phyloP scores from a whole-genome alignment of 2,888 invertebrate genomes.

The Sialis lutaria region DNA sequence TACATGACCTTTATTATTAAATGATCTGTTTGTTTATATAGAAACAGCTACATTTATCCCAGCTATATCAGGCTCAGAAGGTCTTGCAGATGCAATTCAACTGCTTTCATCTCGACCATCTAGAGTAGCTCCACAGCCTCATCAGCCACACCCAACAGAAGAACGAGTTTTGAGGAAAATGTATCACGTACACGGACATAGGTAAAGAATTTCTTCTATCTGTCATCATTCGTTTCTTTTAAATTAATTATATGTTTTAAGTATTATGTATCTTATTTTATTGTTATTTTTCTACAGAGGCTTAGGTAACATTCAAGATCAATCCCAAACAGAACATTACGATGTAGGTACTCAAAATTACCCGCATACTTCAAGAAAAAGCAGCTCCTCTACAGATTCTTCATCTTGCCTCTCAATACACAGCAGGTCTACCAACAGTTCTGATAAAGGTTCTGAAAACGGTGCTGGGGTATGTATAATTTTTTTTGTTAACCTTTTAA shows the following conservation, averaged over 20 bases:
- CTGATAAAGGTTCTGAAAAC: constrained; percentile 29
- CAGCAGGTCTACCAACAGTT: constrained; percentile 33
- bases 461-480: constrained; percentile 20
- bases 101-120: constrained; percentile 39
- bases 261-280: neutral
- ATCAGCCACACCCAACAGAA: constrained; percentile 13
- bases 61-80: constrained; percentile 40
- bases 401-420: constrained; percentile 37
- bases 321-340: constrained; percentile 24
- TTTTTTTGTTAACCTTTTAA: too few relatives aligned
- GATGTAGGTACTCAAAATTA: constrained; percentile 25
- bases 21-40: constrained; percentile 8
- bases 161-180: constrained; percentile 23
- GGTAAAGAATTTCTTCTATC: constrained; percentile 13
- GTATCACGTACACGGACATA: constrained; percentile 21
- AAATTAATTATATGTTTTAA: too few relatives aligned
- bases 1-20: neutral
- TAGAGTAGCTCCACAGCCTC: constrained; percentile 13
- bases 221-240: neutral
- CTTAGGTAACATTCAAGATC: constrained; percentile 25
- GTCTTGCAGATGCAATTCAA: constrained; percentile 47
- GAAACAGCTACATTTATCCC: constrained; percentile 15
- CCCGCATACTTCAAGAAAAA: constrained; percentile 34
- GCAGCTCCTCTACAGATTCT: constrained; percentile 41
- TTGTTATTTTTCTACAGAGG: constrained; percentile 19